These are phyloP conservation scores for Mesorhabditis spiculigera DNA, from an alignment of 2,888 invertebrate genomes.

Conservation along the genomic window DNA sequence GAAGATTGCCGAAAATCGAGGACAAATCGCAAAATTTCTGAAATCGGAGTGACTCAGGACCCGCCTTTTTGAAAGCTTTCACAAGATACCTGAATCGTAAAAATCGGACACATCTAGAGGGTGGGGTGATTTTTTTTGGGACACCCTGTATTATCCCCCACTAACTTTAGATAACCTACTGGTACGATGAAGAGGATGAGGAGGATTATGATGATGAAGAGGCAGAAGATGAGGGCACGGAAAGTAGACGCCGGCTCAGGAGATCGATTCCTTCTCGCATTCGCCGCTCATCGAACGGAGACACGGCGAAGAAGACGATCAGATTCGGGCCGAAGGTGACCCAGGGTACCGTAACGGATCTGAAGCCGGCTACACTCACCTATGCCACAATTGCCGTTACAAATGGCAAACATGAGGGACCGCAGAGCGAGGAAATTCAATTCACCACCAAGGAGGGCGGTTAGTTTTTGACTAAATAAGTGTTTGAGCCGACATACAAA, in stretches of 20 bases:
- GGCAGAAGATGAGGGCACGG: constrained; percentile 43
- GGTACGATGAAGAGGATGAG: constrained; percentile 77
- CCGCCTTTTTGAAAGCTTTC: too few relatives aligned
- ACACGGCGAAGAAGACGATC: constrained; percentile 25
- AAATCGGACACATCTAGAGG: too few relatives aligned
- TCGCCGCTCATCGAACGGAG: constrained; percentile 15
- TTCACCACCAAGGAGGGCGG: constrained; percentile 85
- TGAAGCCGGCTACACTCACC: constrained; percentile 81
- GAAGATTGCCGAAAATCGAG: too few relatives aligned
- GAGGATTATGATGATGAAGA: constrained; percentile 74
- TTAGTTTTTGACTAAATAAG: constrained; percentile 33
- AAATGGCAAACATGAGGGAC: constrained; percentile 85
- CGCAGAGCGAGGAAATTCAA: constrained; percentile 77
- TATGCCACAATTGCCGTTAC: constrained; percentile 81
- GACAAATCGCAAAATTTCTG: too few relatives aligned
- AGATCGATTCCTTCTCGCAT: constrained; percentile 7
- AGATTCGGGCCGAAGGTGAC: constrained; percentile 69
- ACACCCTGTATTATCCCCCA: constrained; percentile 6
- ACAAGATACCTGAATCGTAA: too few relatives aligned
- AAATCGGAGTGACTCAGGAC: too few relatives aligned
- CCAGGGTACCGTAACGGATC: constrained; percentile 75
- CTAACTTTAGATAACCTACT: constrained; percentile 76
- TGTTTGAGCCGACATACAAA: too few relatives aligned
- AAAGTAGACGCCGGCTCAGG: constrained; percentile 3
- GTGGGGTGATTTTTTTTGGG: too few relatives aligned